Percentiles rank a stretch among this genome's conserved stretches.
Evolutionary conservation across 2,888 invertebrate species (phyloP).

Genomic region (Acanthosepion lycidas): DNA sequence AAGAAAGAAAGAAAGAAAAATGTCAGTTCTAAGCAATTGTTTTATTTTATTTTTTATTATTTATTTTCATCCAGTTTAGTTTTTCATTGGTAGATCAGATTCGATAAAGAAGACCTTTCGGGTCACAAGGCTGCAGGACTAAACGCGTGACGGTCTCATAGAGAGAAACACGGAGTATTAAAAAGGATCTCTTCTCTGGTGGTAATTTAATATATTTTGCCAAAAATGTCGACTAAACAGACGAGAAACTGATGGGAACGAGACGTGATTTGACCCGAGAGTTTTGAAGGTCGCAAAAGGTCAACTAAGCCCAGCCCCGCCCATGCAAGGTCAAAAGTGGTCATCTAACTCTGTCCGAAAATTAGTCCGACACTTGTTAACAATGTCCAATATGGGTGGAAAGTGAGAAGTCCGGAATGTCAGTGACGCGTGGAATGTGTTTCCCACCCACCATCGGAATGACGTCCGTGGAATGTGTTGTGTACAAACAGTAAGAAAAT

Average conservation of each 20-base stretch:
- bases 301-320: neutral
- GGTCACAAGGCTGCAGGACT: no score
- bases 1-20: neutral
- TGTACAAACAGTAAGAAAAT: neutral
- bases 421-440: neutral
- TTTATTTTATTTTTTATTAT: no score
- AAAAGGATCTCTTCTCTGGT: neutral
- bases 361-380: neutral
- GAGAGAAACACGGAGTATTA: neutral
- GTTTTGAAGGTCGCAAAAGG: conserved; percentile 33
- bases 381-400: conserved; percentile 18
- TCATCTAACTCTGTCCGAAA: conserved; percentile 8
- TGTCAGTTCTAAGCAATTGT: no score
- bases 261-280: neutral
- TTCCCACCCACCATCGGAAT: neutral
- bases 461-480: neutral
- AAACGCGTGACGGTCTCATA: no score
- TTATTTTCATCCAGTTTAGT: no score
- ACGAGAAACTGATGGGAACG: neutral
- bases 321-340: neutral
- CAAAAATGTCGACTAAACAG: neutral
- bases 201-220: neutral
- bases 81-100: no score
- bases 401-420: neutral
- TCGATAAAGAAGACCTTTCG: no score